These are phyloP conservation scores for Sarcophaga peregrina DNA, from an alignment of 1,140 invertebrate species.

Conservation along the genomic window DNA sequence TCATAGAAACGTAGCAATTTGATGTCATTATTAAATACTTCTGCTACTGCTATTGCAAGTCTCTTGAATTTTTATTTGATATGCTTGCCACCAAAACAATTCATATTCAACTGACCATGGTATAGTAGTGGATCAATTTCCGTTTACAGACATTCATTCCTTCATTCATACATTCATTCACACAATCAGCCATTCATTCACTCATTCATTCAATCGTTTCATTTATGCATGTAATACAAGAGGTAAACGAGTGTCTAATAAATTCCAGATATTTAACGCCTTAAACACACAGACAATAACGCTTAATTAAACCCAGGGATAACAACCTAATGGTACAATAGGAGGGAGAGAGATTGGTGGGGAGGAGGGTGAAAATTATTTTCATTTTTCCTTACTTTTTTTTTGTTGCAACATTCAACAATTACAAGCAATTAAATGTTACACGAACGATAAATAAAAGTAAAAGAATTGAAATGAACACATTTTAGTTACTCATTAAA, in stretches of 20 bases:
- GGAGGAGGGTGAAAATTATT: neutral
- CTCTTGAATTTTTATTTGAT: no score
- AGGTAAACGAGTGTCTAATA: neutral
- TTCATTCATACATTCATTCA: no score
- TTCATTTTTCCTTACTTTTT: neutral
- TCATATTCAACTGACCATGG: no score
- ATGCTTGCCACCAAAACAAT: no score
- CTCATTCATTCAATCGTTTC: no score
- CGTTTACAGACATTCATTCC: no score
- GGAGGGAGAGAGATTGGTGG: neutral
- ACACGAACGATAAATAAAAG: slow-evolving; percentile 13
- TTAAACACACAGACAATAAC: slow-evolving; percentile 24
- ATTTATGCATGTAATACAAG: neutral
- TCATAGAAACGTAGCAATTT: no score
- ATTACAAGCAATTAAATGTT: slow-evolving; percentile 25
- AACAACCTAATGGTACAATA: neutral
- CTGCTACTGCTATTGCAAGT: no score
- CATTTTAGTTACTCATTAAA: neutral
- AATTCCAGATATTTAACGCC: slow-evolving; percentile 15
- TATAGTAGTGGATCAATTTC: no score
- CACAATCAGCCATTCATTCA: no score
- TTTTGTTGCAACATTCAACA: neutral
- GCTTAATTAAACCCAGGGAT: slow-evolving; percentile 1
- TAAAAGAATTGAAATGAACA: slow-evolving; percentile 1
- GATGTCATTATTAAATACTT: no score